Percentiles rank a stretch among this genome's conserved stretches.
These are phyloP conservation scores for Cervus canadensis DNA, from an alignment of 2,113 vertebrate species.

Conservation along the genomic window DNA sequence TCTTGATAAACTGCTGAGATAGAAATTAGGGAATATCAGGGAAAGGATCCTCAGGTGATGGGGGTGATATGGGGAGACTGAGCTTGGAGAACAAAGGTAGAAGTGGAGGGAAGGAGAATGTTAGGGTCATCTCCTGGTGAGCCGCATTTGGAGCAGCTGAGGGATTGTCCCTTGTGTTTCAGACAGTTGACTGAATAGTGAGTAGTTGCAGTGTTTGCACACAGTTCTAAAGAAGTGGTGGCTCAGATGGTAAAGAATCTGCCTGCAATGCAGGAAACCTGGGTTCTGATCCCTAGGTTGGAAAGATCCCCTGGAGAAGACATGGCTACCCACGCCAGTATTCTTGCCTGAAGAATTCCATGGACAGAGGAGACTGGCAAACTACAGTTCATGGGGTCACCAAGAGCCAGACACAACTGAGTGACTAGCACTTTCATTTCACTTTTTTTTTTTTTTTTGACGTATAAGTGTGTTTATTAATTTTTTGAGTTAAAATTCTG, in stretches of 20 bases:
- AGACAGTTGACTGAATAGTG: not conserved
- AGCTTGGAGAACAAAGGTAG: not conserved
- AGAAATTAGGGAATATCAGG: not conserved
- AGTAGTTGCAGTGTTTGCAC: not conserved
- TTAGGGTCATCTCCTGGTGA: not conserved
- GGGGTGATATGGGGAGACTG: not conserved
- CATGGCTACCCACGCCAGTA: not conserved
- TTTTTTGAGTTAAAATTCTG: too few relatives aligned
- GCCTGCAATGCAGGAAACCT: not conserved
- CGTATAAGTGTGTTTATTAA: too few relatives aligned
- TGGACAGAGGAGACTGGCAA: not conserved
- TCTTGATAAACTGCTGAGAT: not conserved
- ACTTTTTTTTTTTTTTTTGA: not conserved
- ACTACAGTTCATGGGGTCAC: not conserved
- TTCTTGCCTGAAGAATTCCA: not conserved
- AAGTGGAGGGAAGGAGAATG: not conserved
- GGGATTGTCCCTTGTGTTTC: not conserved
- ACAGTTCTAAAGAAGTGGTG: not conserved
- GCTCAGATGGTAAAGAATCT: not conserved
- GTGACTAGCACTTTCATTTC: not conserved
- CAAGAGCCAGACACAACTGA: not conserved
- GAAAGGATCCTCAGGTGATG: not conserved
- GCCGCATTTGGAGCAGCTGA: not conserved
- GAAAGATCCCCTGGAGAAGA: not conserved
- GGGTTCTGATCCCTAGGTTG: not conserved